Evolutionary conservation across 2,113 vertebrate genomes (phyloP), one percentile per base, ranked within the genome.

Genomic region (Cyphomyrus plagiostoma): DNA sequence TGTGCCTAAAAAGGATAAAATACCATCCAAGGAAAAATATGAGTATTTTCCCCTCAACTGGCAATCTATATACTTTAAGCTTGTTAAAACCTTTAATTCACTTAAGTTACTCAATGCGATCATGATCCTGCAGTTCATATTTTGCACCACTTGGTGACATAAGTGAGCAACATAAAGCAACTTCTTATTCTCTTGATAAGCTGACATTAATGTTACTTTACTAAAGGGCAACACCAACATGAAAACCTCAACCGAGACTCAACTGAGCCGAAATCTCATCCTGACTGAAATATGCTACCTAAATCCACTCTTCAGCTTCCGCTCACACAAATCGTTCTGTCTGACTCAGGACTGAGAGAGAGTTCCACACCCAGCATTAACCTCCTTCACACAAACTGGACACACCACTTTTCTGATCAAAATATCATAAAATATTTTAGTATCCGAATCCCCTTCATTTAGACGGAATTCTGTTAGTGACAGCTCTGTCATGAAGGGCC

Each of bases 1-100:
- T 26, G 88, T 87, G 5, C 90, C 92, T 90, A 80, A 4, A 89
- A 86, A 89, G 83, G 66, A 89, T 70, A 48, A 62, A 88, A 62
- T 0, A 62, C 0, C 1, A 6, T 70, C 45, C 8, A 86, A 58
- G 21, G 15, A 52, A 23, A 11, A 15, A 48, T 48, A 19, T 46
- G 4, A 85, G 8, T n/a, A 66, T 21, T 84, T 13, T 89, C 3
- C 13, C 26, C 50, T 56, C 11, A 53, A 48, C 7, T 74, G 30
- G 17, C 21, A 89, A 10, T 56, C 21, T 50, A 49, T 17, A 88
- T 26, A 77, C 15, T 30, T 4, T 11, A 88, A 19, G 82, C 82
- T 84, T 10, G 66, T 74, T 74, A 30, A 74, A 30, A n/a, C 23
- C 17, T 48, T 46, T 46, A 86, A 48, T 21, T 50, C 23, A 62